phyloP scores from a whole-genome alignment of 2,888 invertebrate genomes.

The Taphrorychus bicolor region DNA sequence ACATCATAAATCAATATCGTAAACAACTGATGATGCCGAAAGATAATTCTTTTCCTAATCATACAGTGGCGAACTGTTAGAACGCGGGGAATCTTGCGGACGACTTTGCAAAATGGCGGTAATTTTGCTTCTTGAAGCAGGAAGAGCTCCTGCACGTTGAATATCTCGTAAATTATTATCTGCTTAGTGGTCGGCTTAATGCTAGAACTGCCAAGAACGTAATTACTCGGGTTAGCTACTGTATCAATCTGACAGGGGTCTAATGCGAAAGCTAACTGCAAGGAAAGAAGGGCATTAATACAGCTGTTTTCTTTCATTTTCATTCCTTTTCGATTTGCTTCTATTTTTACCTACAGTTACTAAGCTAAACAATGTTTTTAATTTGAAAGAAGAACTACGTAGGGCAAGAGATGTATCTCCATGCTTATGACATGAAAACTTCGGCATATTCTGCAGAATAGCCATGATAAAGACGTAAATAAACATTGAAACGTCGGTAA shows the following conservation, averaged over 20 bases:
- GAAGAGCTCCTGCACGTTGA: conserved; percentile 27
- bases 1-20: not conserved
- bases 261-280: no score
- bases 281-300: no score
- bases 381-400: no score
- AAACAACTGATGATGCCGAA: not conserved
- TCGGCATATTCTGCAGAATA: no score
- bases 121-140: conserved; percentile 23
- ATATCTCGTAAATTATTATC: conserved; percentile 25
- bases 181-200: conserved; percentile 20
- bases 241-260: conserved; percentile 1
- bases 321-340: no score
- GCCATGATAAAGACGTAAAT: no score
- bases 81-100: not conserved
- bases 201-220: conserved; percentile 7
- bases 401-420: no score
- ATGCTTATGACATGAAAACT: no score
- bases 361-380: no score
- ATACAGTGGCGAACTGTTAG: conserved; percentile 1
- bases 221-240: conserved; percentile 18
- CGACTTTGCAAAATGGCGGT: conserved; percentile 20
- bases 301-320: no score
- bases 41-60: not conserved
- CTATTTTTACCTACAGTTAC: no score
- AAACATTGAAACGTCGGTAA: no score